Evolutionary conservation across 2,797 vertebrate genomes (phyloP).

Genomic region (Todus mexicanus): DNA sequence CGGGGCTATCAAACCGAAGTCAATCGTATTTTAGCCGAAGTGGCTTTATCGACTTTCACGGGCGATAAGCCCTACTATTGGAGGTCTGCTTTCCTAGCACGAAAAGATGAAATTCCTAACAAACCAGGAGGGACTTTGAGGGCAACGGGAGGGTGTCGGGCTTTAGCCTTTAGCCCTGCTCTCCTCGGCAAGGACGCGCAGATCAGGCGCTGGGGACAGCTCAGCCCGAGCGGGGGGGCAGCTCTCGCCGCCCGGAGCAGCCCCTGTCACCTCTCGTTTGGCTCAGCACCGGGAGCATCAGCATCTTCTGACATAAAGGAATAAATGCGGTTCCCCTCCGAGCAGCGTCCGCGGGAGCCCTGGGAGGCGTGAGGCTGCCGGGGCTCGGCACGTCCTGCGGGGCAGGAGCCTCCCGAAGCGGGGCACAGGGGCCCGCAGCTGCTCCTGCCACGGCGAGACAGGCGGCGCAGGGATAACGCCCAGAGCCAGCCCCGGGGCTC

Average conservation of each 20-base stretch:
- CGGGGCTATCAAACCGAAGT: background rate
- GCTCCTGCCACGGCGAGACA: background rate
- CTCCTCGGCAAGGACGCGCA: background rate
- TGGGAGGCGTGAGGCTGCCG: background rate
- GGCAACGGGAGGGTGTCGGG: background rate
- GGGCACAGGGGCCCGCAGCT: background rate
- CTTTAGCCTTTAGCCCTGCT: background rate
- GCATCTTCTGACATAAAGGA: slow-evolving; percentile 5
- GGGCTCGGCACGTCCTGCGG: background rate
- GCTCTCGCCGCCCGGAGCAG: background rate
- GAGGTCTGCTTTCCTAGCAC: background rate
- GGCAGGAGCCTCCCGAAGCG: background rate
- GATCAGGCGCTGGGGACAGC: background rate
- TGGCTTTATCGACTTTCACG: background rate
- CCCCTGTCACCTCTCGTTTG: background rate
- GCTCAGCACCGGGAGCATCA: background rate
- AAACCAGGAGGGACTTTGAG: background rate
- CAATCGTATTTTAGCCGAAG: background rate
- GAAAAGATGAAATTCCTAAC: background rate
- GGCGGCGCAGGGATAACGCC: background rate
- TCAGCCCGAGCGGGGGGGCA: background rate
- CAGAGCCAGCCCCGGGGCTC: background rate
- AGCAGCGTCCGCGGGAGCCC: background rate
- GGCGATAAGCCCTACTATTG: background rate
- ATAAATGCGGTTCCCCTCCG: background rate